Evolutionary conservation across 2,888 invertebrate genomes (phyloP), one percentile per base, ranked within the genome.

Genomic region (Biston stratarius): DNA sequence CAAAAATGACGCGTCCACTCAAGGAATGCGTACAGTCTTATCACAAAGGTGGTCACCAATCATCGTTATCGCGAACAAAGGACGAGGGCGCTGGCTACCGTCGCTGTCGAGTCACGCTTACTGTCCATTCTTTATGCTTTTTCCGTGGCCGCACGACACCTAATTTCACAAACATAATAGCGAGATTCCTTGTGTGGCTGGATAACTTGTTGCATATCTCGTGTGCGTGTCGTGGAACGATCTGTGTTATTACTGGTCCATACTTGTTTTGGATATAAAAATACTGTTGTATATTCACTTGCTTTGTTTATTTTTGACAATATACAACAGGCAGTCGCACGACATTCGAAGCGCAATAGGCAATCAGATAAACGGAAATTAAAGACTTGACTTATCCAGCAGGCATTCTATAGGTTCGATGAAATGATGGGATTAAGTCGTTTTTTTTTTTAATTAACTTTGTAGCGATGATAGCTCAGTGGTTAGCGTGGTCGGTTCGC

Each of bases 111-210:
- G 70, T 72, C 72, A 70, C 68, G 72, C 69, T 71, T 68, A 70
- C 71, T 65, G 38, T 74, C 67, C 71, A 63, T 70, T 76, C 70
- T 70, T 75, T 74, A 74, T 75, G 73, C 68, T 67, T 72, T 70
- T 67, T 74, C 62, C 77, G 74, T 77, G 75, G 74, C 73, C 69
- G 53, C 73, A 74, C 70, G 72, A 74, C 73, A 71, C 68, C 68
- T 75, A 71, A 74, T 77, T 74, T 74, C 69, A 74, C 71, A 71
- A 63, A 71, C 67, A 63, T 75, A 73, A 74, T 73, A 67, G 74
- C 61, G 59, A 72, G 72, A 72, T 71, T 68, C 65, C 61, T 61
- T 24, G 56, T 51, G 62, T 67, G 53, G 57, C 52, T 53, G 52
- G 52, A 36, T 59, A 44, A 66, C 65, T 75, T 75, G 74, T 75